Evolutionary conservation across 2,113 vertebrate species (phyloP), one percentile per base, ranked within the genome.

Genomic region (Casuarius casuarius): DNA sequence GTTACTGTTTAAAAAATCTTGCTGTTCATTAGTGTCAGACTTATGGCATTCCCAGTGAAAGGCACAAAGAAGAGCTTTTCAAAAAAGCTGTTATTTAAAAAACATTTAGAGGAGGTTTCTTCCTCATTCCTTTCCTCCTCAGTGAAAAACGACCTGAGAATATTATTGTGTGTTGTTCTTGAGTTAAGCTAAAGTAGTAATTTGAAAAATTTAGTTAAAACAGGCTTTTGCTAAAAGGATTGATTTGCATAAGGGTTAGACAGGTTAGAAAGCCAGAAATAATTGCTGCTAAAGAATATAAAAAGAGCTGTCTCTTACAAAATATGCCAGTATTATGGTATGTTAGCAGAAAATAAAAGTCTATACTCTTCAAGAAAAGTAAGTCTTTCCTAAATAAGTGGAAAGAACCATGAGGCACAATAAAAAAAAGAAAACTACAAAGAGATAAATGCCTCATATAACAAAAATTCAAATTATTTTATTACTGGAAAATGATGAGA

Each of bases 201-300:
- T 54, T 54, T 66, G 40, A 40, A 65, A 22, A 78, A 62, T 74
- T 91, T 88, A 93, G 94, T 85, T 82, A 54, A 89, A 81, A 68
- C 90, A 87, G 5, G 40, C 7, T 84, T 91, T 87, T 81, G 48
- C 10, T 49, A 84, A 25, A 28, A 74, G 2, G 10, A 51, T 7
- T 54, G 31, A 81, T 91, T 84, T 89, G 46, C 70, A 67, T 89
- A 81, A 77, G 20, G 52, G n/a, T 88, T 95, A 83, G 52, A 58
- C 59, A 85, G 52, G 54, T 84, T 92, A 44, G 42, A 82, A 92
- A 81, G 48, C 42, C 46, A 92, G 70, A 93, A 95, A 87, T 72
- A 92, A 61, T 25, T 68, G 12, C 16, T 75, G 46, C 58, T 67
- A 86, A 72, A 74, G 33, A 86, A 54, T 40, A 77, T 38, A 63